Evolutionary conservation across 2,113 vertebrate species (phyloP).

Genomic region (Sisor rabdophorus): DNA sequence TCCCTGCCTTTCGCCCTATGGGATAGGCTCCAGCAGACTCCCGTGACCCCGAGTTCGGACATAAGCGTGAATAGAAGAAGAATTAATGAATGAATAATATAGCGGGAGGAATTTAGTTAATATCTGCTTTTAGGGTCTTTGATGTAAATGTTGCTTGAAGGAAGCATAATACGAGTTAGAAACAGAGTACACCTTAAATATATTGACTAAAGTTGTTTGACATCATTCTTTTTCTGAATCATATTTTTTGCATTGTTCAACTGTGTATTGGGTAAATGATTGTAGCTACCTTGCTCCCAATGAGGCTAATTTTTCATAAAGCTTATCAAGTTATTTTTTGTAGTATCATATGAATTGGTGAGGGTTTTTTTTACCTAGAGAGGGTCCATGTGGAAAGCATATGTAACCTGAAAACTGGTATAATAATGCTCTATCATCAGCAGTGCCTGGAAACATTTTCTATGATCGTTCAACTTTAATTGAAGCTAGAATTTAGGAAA

Average conservation of each 20-base stretch:
- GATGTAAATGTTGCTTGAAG: slow-evolving; percentile 37
- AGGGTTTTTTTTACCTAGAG: slow-evolving; percentile 2
- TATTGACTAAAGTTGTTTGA: slow-evolving; percentile 27
- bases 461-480: slow-evolving; percentile 8
- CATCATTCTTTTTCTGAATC: slow-evolving; percentile 22
- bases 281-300: slow-evolving; percentile 17
- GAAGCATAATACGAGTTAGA: slow-evolving; percentile 31
- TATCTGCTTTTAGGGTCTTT: slow-evolving; percentile 43
- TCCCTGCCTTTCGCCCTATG: too few species aligned
- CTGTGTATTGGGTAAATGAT: slow-evolving; percentile 25
- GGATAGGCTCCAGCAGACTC: too few species aligned
- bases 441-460: slow-evolving; percentile 6
- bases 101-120: slow-evolving; percentile 42
- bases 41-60: too few species aligned
- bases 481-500: slow-evolving; percentile 7
- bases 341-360: slow-evolving; percentile 32
- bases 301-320: slow-evolving; percentile 26
- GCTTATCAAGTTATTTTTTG: slow-evolving; percentile 4
- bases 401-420: slow-evolving; percentile 23
- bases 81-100: too few species aligned
- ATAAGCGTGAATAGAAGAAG: too few species aligned
- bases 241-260: slow-evolving; percentile 24
- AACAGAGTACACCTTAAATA: slow-evolving; percentile 27
- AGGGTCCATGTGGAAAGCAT: slow-evolving; percentile 9
- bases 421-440: slow-evolving; percentile 2